Percentiles rank a stretch among this genome's conserved stretches.
phyloP scores from a whole-genome alignment of 2,113 vertebrate genomes.

The Oceanites oceanicus region DNA sequence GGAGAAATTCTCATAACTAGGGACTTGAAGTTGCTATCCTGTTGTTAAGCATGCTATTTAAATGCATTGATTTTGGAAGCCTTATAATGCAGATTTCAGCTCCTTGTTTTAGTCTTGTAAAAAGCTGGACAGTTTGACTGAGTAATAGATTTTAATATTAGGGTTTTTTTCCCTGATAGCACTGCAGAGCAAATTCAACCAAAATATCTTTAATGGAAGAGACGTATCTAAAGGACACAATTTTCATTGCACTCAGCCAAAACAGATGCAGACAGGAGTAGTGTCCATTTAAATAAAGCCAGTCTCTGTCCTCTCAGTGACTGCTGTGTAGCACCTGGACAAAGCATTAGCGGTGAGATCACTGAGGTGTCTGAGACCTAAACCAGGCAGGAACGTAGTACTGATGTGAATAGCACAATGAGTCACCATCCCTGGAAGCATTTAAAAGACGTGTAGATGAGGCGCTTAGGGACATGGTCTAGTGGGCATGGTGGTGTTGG shows the following conservation, averaged over 20 bases:
- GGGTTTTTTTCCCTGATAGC: background rate
- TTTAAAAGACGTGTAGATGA: too few relatives aligned
- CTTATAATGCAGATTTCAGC: conserved; percentile 43
- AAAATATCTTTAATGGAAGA: conserved; percentile 39
- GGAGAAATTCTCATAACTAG: conserved; percentile 33
- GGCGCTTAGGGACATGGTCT: too few relatives aligned
- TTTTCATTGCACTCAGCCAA: background rate
- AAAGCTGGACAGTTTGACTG: conserved; percentile 54
- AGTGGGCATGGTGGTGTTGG: too few relatives aligned
- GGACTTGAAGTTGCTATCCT: conserved; percentile 12
- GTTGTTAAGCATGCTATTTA: conserved; percentile 73
- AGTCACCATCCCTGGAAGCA: too few relatives aligned
- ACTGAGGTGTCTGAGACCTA: background rate
- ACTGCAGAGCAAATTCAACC: conserved; percentile 26
- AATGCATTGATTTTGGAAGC: conserved; percentile 69
- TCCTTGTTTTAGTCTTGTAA: conserved; percentile 42
- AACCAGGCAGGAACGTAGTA: background rate
- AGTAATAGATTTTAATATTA: conserved; percentile 57
- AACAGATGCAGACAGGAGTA: background rate
- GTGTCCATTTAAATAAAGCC: conserved; percentile 1
- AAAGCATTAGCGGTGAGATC: background rate
- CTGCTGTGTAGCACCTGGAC: background rate
- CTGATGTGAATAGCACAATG: background rate
- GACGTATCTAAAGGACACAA: background rate
- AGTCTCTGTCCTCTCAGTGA: background rate